Conservation (phyloP, 2,888 invertebrate genomes). For the Hyles lineata region DNA sequence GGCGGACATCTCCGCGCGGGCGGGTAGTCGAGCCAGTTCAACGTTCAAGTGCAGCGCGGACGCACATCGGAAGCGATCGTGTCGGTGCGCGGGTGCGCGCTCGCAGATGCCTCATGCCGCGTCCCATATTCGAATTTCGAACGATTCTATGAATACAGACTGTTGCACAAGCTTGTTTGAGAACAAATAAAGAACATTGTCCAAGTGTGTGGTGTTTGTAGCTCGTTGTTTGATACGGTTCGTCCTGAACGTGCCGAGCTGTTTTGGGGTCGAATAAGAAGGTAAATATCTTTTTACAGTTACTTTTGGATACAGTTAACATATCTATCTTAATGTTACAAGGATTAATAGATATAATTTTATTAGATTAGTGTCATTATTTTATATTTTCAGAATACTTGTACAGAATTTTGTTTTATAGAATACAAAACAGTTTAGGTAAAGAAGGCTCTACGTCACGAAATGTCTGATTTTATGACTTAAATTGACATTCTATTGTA, state of each 20-base stretch:
- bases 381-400: not conserved
- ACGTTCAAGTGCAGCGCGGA: constrained; percentile 77
- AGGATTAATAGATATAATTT: constrained; percentile 1
- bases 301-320: constrained; percentile 54
- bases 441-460: too few relatives aligned
- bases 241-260: constrained; percentile 48
- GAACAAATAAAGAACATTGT: constrained; percentile 45
- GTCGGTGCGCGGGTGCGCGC: constrained; percentile 65
- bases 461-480: too few relatives aligned
- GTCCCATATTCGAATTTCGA: constrained; percentile 59
- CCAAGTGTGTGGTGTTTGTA: constrained; percentile 65
- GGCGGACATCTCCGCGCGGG: constrained; percentile 47
- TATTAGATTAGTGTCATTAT: constrained; percentile 6
- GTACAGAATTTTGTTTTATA: too few relatives aligned
- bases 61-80: constrained; percentile 73
- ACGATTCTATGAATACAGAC: constrained; percentile 44
- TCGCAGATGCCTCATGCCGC: constrained; percentile 52
- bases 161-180: constrained; percentile 42
- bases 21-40: constrained; percentile 74
- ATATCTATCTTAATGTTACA: constrained; percentile 37
- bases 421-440: too few relatives aligned
- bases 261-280: constrained; percentile 63
- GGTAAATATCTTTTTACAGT: constrained; percentile 66
- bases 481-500: not conserved
- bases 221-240: constrained; percentile 53